Conservation (phyloP, 2,113 vertebrate genomes). For the Podarcis muralis region DNA sequence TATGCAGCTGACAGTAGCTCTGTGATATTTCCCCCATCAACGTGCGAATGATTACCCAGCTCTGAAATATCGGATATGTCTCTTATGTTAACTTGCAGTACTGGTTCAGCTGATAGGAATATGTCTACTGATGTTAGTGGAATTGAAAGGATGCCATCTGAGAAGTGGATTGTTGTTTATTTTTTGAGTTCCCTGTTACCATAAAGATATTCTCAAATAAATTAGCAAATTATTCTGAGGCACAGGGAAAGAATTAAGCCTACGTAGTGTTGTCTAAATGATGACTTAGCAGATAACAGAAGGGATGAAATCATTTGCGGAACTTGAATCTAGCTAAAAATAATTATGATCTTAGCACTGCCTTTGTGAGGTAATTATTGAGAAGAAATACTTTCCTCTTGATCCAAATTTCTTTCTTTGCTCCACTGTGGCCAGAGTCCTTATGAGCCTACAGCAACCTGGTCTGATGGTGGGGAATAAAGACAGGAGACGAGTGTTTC, state of each 20-base stretch:
- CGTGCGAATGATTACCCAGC: rapidly evolving
- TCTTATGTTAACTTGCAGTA: neutral
- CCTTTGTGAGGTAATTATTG: conserved; percentile 10
- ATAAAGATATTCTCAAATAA: neutral
- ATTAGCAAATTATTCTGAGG: neutral
- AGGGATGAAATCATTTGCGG: neutral
- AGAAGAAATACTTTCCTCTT: no score
- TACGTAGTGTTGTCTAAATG: neutral
- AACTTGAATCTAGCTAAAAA: neutral
- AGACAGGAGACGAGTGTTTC: no score
- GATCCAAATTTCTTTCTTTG: no score
- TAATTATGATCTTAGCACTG: neutral
- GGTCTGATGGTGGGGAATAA: no score
- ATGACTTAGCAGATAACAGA: neutral
- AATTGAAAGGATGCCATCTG: neutral
- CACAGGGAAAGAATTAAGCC: neutral
- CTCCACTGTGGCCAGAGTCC: no score
- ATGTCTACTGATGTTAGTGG: neutral
- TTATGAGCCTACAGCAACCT: no score
- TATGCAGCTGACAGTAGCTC: neutral
- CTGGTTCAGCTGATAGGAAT: neutral
- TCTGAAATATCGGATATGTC: neutral
- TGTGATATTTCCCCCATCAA: neutral
- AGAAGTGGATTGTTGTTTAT: neutral
- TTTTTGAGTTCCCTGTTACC: neutral